Evolutionary conservation across 2,888 invertebrate genomes (phyloP).

Genomic region (Plutella xylostella): DNA sequence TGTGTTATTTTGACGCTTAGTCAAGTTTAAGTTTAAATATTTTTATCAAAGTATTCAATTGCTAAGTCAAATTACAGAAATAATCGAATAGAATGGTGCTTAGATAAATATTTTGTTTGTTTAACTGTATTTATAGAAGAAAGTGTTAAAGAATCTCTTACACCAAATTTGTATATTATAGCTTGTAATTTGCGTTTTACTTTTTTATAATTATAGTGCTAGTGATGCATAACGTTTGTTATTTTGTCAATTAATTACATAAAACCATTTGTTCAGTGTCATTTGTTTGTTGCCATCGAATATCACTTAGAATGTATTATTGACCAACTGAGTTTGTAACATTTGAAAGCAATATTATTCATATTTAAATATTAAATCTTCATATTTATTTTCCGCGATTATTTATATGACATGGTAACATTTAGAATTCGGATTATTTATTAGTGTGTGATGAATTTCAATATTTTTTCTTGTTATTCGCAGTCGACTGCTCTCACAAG

Average conservation of each 20-base stretch:
- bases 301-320: conserved; percentile 15
- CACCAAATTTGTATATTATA: conserved; percentile 36
- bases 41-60: conserved; percentile 54
- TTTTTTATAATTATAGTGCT: conserved; percentile 18
- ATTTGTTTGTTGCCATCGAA: conserved; percentile 32
- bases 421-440: conserved; percentile 59
- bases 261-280: conserved; percentile 9
- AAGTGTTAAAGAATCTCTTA: conserved; percentile 37
- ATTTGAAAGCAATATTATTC: conserved; percentile 29
- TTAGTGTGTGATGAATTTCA: conserved; percentile 60
- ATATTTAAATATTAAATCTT: conserved; percentile 22
- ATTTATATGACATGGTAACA: conserved; percentile 55
- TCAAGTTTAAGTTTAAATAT: conserved; percentile 52
- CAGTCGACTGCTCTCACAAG: conserved; percentile 26
- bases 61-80: conserved; percentile 56
- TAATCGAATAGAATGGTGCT: conserved; percentile 70
- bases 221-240: not conserved
- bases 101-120: conserved; percentile 32
- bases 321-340: conserved; percentile 28
- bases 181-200: conserved; percentile 34
- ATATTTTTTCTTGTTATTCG: conserved; percentile 43
- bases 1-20: conserved; percentile 46
- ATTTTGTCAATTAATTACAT: not conserved
- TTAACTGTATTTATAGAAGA: conserved; percentile 49
- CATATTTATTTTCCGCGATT: conserved; percentile 32